These are phyloP conservation scores for Podotricha telesiphe DNA, from an alignment of 2,888 invertebrate genomes.

Conservation along the genomic window DNA sequence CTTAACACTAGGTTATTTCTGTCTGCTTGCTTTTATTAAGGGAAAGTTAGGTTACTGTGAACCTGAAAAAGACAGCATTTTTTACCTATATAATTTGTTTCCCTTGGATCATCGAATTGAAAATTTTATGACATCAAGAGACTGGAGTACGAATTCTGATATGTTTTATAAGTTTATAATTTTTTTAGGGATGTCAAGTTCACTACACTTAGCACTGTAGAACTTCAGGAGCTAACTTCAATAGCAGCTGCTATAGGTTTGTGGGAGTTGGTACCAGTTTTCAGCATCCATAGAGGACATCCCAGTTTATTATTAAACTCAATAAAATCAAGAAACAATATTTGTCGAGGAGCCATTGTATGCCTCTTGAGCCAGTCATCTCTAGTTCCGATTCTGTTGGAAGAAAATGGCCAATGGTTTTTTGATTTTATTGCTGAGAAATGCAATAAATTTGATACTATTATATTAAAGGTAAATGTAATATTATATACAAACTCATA, in stretches of 20 bases:
- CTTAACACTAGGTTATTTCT: no score
- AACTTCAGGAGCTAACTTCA: slow-evolving; percentile 65
- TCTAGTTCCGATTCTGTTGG: slow-evolving; percentile 66
- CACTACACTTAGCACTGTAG: slow-evolving; percentile 56
- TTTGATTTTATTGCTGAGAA: slow-evolving; percentile 80
- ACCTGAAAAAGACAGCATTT: no score
- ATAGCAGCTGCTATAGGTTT: slow-evolving; percentile 73
- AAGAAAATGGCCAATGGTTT: slow-evolving; percentile 76
- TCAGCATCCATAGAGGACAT: slow-evolving; percentile 68
- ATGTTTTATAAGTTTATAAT: neutral
- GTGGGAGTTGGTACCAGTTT: slow-evolving; percentile 73
- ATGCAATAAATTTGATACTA: slow-evolving; percentile 78
- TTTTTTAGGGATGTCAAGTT: slow-evolving; percentile 67
- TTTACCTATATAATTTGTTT: no score
- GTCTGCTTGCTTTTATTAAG: no score
- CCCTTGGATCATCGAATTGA: no score
- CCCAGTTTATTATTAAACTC: slow-evolving; percentile 64
- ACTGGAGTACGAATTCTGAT: no score
- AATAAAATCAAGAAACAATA: slow-evolving; percentile 56
- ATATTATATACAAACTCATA: no score
- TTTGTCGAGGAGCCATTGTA: slow-evolving; percentile 68
- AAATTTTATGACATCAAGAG: no score
- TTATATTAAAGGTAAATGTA: slow-evolving; percentile 79
- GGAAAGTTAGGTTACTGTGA: no score
- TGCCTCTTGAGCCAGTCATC: slow-evolving; percentile 61